Evolutionary conservation across 2,888 invertebrate genomes (phyloP).

Genomic region (Sminthurinus aureus): DNA sequence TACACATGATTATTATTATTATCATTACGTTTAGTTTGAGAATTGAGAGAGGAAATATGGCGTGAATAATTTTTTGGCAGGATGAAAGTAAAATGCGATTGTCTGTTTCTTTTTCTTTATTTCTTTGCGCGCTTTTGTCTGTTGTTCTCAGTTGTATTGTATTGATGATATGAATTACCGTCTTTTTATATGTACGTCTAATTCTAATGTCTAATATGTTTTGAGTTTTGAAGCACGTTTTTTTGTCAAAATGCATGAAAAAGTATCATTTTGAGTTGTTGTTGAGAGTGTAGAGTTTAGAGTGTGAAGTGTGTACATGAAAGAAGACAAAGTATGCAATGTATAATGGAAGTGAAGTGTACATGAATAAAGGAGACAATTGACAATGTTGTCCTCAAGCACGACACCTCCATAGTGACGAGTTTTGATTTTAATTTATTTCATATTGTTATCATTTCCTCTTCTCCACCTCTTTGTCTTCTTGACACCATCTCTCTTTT

Average conservation of each 20-base stretch:
- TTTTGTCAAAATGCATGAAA: background rate
- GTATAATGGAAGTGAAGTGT: background rate
- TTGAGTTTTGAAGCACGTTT: background rate
- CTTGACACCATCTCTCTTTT: background rate
- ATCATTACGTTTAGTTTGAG: background rate
- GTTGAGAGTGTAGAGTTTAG: background rate
- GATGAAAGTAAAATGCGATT: slow-evolving; percentile 48
- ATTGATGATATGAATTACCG: background rate
- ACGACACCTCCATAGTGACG: slow-evolving; percentile 6
- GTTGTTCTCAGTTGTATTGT: background rate
- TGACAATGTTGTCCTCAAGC: slow-evolving; percentile 12
- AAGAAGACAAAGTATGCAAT: background rate
- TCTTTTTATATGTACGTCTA: background rate
- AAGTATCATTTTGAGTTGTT: background rate
- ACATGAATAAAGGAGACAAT: background rate
- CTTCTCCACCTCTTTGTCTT: background rate
- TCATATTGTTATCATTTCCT: background rate
- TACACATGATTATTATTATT: background rate
- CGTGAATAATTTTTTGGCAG: slow-evolving; percentile 49
- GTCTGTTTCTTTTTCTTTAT: background rate
- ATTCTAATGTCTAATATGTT: background rate
- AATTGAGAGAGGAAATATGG: slow-evolving; percentile 32
- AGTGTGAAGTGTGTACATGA: background rate
- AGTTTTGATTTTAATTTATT: background rate
- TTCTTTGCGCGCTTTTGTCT: background rate